Conservation (phyloP, 1,140 invertebrate genomes). For the Homarus americanus region DNA sequence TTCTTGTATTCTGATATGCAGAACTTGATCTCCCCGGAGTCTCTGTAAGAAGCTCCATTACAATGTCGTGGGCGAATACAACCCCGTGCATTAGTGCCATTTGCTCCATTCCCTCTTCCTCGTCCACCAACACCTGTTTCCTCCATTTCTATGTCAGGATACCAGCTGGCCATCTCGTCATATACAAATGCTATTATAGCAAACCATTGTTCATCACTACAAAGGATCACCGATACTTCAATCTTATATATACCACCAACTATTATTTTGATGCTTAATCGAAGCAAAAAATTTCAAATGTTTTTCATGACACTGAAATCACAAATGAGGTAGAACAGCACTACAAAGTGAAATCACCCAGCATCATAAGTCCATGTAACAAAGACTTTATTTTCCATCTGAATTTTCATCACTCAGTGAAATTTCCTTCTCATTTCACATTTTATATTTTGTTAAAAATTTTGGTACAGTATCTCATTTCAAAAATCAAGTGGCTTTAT, state of each 20-base stretch:
- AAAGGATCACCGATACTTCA: background rate
- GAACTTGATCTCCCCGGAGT: constrained; percentile 57
- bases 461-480: too few relatives aligned
- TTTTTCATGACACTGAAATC: background rate
- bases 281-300: background rate
- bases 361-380: background rate
- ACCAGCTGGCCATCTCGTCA: constrained; percentile 43
- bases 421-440: background rate
- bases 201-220: background rate
- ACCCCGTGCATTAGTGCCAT: background rate
- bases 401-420: background rate
- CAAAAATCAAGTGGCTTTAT: background rate
- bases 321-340: background rate
- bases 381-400: constrained; percentile 9
- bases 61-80: constrained; percentile 36
- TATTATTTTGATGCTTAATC: background rate
- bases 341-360: background rate
- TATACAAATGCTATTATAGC: background rate
- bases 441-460: too few relatives aligned
- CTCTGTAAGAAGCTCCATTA: constrained; percentile 41
- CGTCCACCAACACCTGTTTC: constrained; percentile 25
- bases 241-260: background rate
- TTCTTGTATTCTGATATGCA: constrained; percentile 65
- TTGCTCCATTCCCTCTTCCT: background rate
- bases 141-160: constrained; percentile 63